Conservation (phyloP, 2,888 invertebrate species). For the Lingula anatina region DNA sequence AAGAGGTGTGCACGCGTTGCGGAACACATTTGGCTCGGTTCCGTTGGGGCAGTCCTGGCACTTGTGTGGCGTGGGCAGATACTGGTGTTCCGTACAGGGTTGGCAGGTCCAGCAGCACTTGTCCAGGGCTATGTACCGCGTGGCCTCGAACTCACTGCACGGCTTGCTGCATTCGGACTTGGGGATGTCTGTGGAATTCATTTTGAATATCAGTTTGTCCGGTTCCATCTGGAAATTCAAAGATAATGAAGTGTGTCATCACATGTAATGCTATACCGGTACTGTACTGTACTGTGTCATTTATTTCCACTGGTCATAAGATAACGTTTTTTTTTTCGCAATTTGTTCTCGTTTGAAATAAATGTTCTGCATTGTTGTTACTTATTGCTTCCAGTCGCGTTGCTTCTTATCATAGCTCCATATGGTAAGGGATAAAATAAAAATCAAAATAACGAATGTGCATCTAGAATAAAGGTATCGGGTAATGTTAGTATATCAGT, state of each 20-base stretch:
- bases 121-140: constrained; percentile 24
- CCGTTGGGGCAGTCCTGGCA: constrained; percentile 55
- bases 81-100: constrained; percentile 54
- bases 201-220: constrained; percentile 73
- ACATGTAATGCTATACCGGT: no score
- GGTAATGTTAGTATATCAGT: not conserved
- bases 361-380: no score
- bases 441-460: no score
- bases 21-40: constrained; percentile 40
- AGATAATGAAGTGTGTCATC: no score
- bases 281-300: no score
- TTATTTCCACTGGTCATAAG: no score
- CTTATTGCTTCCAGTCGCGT: no score
- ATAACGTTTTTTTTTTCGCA: no score
- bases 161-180: not conserved
- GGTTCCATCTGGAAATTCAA: constrained; percentile 19
- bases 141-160: not conserved
- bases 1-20: constrained; percentile 51
- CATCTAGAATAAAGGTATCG: not conserved
- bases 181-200: constrained; percentile 66
- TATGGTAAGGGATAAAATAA: no score
- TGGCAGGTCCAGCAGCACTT: constrained; percentile 59
- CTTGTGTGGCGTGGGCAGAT: constrained; percentile 34
- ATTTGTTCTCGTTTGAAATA: no score
- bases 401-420: no score